Evolutionary conservation across 2,888 invertebrate species (phyloP), one percentile per base, ranked within the genome.

Genomic region (Tetranychus piercei): DNA sequence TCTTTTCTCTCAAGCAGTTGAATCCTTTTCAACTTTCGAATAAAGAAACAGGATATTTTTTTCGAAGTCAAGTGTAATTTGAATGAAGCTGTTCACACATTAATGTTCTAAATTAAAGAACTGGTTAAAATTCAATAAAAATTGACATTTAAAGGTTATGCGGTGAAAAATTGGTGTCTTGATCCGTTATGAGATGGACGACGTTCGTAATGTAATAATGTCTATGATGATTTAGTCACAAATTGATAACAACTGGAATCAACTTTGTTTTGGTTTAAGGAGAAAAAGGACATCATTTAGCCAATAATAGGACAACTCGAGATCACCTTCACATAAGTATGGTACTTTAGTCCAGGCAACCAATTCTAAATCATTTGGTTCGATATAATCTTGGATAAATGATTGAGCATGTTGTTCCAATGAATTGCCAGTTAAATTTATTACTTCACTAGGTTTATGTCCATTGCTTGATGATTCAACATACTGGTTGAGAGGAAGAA

Each of bases 281-380:
- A 94, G 87, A 81, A 94, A 92, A n/a, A 95, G 85, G 43, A 89
- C 89, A 84, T 95, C 95, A 79, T 91, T 89, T 73, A 95, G 86
- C 88, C 92, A 92, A 83, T 94, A 95, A 84, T 83, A 85, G 9
- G 84, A 82, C 73, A 82, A 92, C 72, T 89, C 87, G 78, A 95
- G 86, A 83, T 97, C 96, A 1, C 97, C 97, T 83, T 99, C 96
- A 83, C 96, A 97, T 66, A 99, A 85, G 82, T 97, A 97, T 0
- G 97, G 97, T 69, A 94, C 88, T 80, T 92, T 87, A 15, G 92
- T 88, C 92, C 95, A 97, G 6, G 88, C 86, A 72, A 89, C 86
- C 67, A 96, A 86, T 75, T 87, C 85, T 82, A 92, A 91, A 5
- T 90, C 90, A 73, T 86, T 82, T 0, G 88, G 88, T 77, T 86